phyloP scores from a whole-genome alignment of 2,888 invertebrate genomes.

The Criorhina ranunculi region DNA sequence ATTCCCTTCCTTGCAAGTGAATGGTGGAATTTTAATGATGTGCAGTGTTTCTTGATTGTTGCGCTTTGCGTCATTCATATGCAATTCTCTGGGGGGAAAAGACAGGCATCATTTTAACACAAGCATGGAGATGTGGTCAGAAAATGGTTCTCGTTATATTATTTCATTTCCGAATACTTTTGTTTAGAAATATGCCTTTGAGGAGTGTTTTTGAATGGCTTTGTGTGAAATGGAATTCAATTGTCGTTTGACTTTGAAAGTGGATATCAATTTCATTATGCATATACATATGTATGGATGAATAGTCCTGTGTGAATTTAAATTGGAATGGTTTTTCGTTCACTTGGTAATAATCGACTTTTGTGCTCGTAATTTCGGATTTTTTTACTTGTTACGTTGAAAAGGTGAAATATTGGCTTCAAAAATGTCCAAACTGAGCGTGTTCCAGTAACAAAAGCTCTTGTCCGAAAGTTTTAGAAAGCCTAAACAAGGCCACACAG shows the following conservation, averaged over 20 bases:
- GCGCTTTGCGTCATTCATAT: constrained; percentile 12
- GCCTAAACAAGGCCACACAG: no score
- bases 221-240: constrained; percentile 2
- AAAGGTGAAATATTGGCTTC: no score
- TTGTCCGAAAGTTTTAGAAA: no score
- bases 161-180: background rate
- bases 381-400: background rate
- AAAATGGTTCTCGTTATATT: background rate
- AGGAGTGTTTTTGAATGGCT: background rate
- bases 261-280: constrained; percentile 1
- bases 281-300: background rate
- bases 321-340: constrained; percentile 11
- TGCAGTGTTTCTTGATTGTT: constrained; percentile 48
- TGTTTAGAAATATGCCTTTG: background rate
- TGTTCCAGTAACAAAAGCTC: no score
- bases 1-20: constrained; percentile 1
- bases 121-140: constrained; percentile 5
- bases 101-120: background rate
- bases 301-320: background rate
- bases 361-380: background rate
- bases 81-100: background rate
- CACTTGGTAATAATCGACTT: background rate
- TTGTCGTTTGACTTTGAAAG: background rate
- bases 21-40: constrained; percentile 61
- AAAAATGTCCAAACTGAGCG: no score